These are phyloP conservation scores for Resseliella maxima DNA, from an alignment of 2,888 invertebrate species.

Conservation along the genomic window DNA sequence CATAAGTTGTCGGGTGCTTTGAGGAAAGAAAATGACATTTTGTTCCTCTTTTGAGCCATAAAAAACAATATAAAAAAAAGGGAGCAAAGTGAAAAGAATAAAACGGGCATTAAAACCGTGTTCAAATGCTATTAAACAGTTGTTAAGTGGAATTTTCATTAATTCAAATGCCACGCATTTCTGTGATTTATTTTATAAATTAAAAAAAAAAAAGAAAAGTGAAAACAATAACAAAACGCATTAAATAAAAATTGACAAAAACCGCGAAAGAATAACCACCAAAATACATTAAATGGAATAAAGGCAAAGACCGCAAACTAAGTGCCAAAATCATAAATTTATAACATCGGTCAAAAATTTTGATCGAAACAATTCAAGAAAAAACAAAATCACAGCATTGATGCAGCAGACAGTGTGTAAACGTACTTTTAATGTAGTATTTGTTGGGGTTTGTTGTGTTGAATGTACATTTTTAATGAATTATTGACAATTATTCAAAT, in stretches of 20 bases:
- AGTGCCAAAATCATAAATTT: too few relatives aligned
- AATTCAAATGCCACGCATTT: constrained; percentile 2
- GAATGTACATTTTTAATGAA: constrained; percentile 34
- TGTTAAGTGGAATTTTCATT: constrained; percentile 3
- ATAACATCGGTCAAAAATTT: too few relatives aligned
- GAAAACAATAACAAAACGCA: neutral
- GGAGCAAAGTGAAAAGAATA: too few relatives aligned
- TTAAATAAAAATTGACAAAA: neutral
- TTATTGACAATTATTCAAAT: constrained; percentile 23
- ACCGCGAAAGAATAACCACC: neutral
- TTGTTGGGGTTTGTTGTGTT: neutral
- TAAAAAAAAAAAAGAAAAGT: too few relatives aligned
- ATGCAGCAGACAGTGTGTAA: neutral
- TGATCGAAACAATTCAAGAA: neutral
- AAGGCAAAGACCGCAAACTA: neutral
- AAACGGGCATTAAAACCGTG: neutral
- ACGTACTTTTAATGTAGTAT: neutral
- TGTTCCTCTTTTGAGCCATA: neutral
- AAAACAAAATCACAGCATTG: neutral
- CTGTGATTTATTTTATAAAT: neutral
- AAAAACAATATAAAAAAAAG: neutral
- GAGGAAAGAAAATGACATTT: constrained; percentile 48
- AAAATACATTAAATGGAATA: neutral
- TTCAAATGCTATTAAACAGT: neutral
- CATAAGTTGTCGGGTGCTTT: constrained; percentile 25